Conservation (phyloP, 2,113 vertebrate genomes). For the Leuciscus idus region DNA sequence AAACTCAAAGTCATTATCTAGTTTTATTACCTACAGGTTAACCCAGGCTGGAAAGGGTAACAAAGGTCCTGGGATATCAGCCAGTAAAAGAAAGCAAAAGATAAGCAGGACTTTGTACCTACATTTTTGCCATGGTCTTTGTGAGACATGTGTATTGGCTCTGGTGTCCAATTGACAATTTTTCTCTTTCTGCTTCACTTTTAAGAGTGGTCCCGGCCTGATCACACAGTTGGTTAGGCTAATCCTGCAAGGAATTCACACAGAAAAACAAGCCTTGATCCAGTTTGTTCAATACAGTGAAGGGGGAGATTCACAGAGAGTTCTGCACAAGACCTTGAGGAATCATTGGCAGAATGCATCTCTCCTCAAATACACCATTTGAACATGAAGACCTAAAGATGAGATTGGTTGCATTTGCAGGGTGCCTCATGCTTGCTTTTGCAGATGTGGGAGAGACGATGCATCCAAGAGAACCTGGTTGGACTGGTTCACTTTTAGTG, state of each 20-base stretch:
- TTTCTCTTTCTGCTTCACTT: not conserved
- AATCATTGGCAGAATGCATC: not conserved
- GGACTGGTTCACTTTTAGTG: slow-evolving; percentile 79
- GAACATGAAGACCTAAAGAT: not conserved
- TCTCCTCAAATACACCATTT: not conserved
- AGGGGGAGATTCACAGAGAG: not conserved
- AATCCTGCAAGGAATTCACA: slow-evolving; percentile 26
- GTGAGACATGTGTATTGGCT: not conserved
- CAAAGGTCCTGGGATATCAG: not conserved
- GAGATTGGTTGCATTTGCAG: not conserved
- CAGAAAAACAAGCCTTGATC: not conserved
- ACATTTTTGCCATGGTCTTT: not conserved
- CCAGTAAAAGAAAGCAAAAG: not conserved
- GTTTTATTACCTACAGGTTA: not conserved
- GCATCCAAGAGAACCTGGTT: slow-evolving; percentile 30
- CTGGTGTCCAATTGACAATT: not conserved
- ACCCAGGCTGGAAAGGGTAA: not conserved
- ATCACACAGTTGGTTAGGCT: not conserved
- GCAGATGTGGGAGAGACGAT: not conserved
- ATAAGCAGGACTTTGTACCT: slow-evolving; percentile 19
- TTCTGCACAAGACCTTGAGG: not conserved
- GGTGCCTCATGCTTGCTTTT: not conserved
- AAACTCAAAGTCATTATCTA: not conserved
- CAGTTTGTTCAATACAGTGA: not conserved
- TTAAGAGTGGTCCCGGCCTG: not conserved